Evolutionary conservation across 1,140 invertebrate genomes (phyloP).

Genomic region (Elysia chlorotica): DNA sequence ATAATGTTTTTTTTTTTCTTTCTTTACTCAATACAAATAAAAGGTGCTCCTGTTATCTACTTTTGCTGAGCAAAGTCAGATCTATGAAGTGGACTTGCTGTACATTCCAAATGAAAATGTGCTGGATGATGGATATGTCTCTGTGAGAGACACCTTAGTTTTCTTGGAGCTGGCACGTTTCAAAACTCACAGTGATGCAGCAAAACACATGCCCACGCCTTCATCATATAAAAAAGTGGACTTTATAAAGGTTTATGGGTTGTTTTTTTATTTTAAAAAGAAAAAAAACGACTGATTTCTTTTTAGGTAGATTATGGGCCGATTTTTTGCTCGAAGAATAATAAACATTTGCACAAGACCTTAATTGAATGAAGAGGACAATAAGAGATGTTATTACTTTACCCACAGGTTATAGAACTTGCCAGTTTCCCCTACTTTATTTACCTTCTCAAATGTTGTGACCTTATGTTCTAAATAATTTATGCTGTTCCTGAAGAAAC

Average conservation of each 20-base stretch:
- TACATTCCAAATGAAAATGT: constrained; percentile 10
- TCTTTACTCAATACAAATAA: neutral
- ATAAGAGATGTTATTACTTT: no score
- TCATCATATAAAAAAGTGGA: constrained; percentile 4
- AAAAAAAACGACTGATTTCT: no score
- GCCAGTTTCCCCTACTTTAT: no score
- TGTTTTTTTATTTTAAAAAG: neutral
- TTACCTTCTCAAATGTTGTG: neutral
- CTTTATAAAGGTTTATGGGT: constrained; percentile 4
- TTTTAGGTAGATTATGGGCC: no score
- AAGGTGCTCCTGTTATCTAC: neutral
- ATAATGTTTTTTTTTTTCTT: neutral
- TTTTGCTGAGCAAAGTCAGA: neutral
- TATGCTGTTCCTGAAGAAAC: no score
- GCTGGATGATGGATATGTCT: constrained; percentile 11
- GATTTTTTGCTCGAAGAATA: no score
- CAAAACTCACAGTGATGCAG: neutral
- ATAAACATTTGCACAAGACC: no score
- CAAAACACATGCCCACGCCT: neutral
- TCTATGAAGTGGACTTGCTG: constrained; percentile 10
- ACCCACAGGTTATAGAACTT: no score
- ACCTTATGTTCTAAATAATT: neutral
- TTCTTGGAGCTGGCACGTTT: constrained; percentile 14
- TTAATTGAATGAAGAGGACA: no score
- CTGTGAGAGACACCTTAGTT: constrained; percentile 14